Percentiles rank a stretch among this genome's conserved stretches.
Evolutionary conservation across 2,113 vertebrate genomes (phyloP).

Genomic region (Sinocyclocheilus maitianheensis): DNA sequence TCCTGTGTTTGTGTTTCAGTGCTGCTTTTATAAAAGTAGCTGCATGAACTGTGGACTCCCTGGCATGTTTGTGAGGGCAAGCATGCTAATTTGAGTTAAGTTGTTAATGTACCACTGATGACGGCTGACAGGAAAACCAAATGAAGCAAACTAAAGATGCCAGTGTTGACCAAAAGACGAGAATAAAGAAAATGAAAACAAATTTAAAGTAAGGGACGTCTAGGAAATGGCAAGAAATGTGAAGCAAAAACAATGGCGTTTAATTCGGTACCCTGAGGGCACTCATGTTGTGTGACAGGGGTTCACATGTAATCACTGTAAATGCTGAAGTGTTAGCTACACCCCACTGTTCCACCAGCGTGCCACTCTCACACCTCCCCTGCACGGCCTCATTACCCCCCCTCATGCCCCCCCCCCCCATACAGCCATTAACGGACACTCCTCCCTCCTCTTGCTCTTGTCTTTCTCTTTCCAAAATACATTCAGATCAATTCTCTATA

Average conservation of each 20-base stretch:
- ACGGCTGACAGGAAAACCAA: conserved; percentile 69
- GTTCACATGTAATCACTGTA: conserved; percentile 80
- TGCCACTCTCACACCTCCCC: conserved; percentile 72
- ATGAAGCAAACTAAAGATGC: conserved; percentile 67
- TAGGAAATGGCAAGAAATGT: conserved; percentile 66
- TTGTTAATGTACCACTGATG: conserved; percentile 68
- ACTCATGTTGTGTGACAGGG: conserved; percentile 75
- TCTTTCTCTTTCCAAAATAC: conserved; percentile 19
- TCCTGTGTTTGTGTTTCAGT: not conserved
- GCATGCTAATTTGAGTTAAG: conserved; percentile 69
- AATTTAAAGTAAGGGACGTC: conserved; percentile 47
- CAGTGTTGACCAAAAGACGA: conserved; percentile 56
- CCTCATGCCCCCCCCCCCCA: conserved; percentile 67
- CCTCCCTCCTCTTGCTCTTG: conserved; percentile 55
- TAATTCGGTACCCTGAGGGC: conserved; percentile 77
- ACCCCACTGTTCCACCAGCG: conserved; percentile 60
- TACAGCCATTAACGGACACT: conserved; percentile 73
- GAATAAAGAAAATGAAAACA: conserved; percentile 17
- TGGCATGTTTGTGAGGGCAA: conserved; percentile 45
- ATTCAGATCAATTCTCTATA: conserved; percentile 24
- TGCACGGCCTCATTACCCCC: conserved; percentile 74
- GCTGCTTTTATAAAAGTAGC: not conserved
- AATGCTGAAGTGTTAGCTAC: conserved; percentile 62
- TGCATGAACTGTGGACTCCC: conserved; percentile 1
- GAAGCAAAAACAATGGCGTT: conserved; percentile 77